Conservation (phyloP, 2,888 invertebrate species). For the Acleris laterana region DNA sequence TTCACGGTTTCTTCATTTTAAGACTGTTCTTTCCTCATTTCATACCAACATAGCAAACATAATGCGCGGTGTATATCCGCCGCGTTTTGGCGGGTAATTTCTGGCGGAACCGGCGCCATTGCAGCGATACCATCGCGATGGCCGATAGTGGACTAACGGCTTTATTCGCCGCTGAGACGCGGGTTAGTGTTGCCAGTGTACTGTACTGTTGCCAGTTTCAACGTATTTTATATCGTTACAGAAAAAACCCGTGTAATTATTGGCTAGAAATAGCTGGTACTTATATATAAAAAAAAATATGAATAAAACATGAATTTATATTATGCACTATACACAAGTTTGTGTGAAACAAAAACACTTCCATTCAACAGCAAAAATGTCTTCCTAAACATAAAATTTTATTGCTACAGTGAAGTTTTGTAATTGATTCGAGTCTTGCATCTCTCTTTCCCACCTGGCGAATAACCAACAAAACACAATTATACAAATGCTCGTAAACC, state of each 20-base stretch:
- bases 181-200: not conserved
- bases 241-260: no score
- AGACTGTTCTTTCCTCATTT: not conserved
- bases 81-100: conserved; percentile 2
- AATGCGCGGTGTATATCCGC: not conserved
- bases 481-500: conserved; percentile 4
- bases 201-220: not conserved
- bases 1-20: not conserved
- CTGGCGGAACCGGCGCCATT: conserved; percentile 1
- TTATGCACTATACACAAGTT: no score
- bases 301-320: no score
- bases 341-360: no score
- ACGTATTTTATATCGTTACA: not conserved
- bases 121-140: conserved; percentile 22
- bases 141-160: conserved; percentile 24
- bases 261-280: no score
- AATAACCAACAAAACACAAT: conserved; percentile 12
- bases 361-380: no score
- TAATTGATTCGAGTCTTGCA: conserved; percentile 1
- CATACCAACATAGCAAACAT: not conserved
- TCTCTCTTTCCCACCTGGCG: not conserved
- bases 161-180: conserved; percentile 20
- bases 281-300: no score
- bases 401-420: not conserved
- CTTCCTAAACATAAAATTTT: no score